phyloP scores from a whole-genome alignment of 2,797 vertebrate species.

The Melanotaenia trifasciata region DNA sequence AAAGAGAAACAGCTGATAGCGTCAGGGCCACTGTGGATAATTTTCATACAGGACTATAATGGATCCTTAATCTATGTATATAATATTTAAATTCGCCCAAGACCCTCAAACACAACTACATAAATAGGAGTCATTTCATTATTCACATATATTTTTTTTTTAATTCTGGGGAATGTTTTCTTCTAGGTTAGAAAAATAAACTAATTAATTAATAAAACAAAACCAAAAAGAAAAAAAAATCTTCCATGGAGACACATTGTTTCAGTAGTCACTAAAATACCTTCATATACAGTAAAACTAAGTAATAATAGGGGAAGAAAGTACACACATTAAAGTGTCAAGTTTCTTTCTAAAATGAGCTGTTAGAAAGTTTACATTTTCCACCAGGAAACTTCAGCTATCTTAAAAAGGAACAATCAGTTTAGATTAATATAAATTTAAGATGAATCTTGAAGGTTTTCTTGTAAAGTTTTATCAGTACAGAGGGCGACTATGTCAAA shows the following conservation, averaged over 20 bases:
- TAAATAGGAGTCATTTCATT: not conserved
- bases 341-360: not conserved
- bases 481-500: not conserved
- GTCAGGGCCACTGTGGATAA: not conserved
- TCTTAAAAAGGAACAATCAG: not conserved
- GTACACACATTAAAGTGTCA: not conserved
- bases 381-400: not conserved
- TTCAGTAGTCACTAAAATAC: not conserved
- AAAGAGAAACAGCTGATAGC: not conserved
- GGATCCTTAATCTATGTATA: not conserved
- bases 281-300: not conserved
- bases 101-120: not conserved
- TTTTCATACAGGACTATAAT: not conserved
- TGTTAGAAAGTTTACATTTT: not conserved
- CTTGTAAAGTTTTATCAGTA: not conserved
- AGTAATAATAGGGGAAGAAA: not conserved
- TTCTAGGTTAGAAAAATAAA: no score
- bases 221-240: not conserved
- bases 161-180: no score
- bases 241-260: not conserved
- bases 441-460: not conserved
- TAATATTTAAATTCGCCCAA: not conserved
- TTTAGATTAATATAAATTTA: not conserved
- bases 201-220: not conserved
- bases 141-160: no score